phyloP scores from a whole-genome alignment of 2,113 vertebrate species.

The Hyla sarda region DNA sequence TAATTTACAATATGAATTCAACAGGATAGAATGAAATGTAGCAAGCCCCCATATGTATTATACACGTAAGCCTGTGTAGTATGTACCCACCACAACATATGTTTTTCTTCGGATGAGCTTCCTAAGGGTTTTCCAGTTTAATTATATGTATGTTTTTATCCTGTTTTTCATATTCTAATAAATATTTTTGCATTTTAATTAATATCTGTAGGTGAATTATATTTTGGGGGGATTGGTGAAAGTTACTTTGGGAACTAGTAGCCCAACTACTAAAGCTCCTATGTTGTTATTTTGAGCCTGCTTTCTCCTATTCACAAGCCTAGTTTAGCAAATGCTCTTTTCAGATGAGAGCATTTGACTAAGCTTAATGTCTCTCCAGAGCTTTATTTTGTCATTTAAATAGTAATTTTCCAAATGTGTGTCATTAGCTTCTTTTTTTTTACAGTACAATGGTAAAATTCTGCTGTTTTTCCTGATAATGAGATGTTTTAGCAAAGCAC shows the following conservation, averaged over 20 bases:
- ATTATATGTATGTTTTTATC: too few relatives aligned
- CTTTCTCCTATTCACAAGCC: not conserved
- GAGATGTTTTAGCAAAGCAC: slow-evolving; percentile 24
- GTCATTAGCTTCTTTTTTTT: slow-evolving; percentile 5
- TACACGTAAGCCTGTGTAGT: too few relatives aligned
- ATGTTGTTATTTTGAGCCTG: slow-evolving; percentile 21
- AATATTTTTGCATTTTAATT: too few relatives aligned
- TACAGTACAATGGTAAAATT: slow-evolving; percentile 30
- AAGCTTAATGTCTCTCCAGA: not conserved
- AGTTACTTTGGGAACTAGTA: not conserved
- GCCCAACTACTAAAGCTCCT: not conserved
- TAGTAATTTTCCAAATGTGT: slow-evolving; percentile 59
- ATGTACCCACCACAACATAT: too few relatives aligned
- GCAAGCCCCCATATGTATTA: too few relatives aligned
- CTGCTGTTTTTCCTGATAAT: slow-evolving; percentile 40
- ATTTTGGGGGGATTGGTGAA: too few relatives aligned
- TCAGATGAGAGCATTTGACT: slow-evolving; percentile 32
- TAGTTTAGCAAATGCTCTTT: slow-evolving; percentile 11
- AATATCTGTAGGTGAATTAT: too few relatives aligned
- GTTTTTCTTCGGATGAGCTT: too few relatives aligned
- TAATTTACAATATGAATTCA: too few relatives aligned
- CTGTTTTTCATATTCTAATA: too few relatives aligned
- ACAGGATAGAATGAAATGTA: too few relatives aligned
- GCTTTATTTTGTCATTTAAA: slow-evolving; percentile 42
- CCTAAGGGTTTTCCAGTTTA: too few relatives aligned